Conservation (phyloP, 64 coral and sea anemone genomes). For the Montipora cactus region DNA sequence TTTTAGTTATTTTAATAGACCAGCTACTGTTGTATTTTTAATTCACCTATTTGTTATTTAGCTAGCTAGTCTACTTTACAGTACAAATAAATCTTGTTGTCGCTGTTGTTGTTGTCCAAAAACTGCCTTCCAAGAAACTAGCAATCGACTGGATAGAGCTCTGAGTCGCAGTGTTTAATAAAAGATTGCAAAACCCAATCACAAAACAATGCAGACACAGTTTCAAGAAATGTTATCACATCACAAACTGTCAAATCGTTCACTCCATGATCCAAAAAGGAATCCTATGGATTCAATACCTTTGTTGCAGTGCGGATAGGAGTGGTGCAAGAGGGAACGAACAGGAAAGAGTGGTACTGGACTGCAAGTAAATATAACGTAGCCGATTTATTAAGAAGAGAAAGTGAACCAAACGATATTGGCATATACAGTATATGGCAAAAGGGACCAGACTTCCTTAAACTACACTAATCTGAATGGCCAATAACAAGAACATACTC, state of each 20-base stretch:
- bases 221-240: neutral
- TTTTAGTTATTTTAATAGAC: too few species aligned
- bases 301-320: neutral
- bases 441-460: slow-evolving; percentile 41
- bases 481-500: neutral
- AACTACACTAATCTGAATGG: neutral
- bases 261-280: neutral
- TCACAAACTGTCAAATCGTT: neutral
- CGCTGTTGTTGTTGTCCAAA: too few species aligned
- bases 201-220: neutral
- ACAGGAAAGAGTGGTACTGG: neutral
- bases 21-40: too few species aligned
- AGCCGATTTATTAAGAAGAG: slow-evolving; percentile 1
- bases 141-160: neutral
- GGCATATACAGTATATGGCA: slow-evolving; percentile 25
- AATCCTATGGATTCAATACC: neutral
- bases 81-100: too few species aligned
- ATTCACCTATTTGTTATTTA: too few species aligned
- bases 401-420: slow-evolving; percentile 14
- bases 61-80: too few species aligned
- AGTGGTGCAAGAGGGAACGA: neutral
- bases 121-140: neutral
- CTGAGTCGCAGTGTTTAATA: neutral
- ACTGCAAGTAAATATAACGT: neutral
- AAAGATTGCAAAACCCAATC: neutral